These are phyloP conservation scores for Drosophila planitibia DNA, from an alignment of 2,888 invertebrate species.

Conservation along the genomic window DNA sequence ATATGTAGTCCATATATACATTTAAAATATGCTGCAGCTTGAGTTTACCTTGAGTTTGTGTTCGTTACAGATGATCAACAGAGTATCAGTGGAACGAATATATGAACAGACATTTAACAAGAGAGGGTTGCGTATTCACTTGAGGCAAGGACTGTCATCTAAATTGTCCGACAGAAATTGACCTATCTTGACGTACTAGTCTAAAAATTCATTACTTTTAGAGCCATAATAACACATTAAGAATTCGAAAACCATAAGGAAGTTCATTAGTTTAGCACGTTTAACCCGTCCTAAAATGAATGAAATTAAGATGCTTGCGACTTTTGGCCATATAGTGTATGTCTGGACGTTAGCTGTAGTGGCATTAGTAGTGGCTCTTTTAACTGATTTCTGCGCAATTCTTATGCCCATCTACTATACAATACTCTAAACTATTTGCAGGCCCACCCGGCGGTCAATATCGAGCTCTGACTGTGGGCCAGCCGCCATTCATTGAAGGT, in stretches of 20 bases:
- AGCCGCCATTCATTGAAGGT: constrained; percentile 89
- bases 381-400: not conserved
- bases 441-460: constrained; percentile 89
- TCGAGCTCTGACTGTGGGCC: constrained; percentile 90
- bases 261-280: not conserved
- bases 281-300: not conserved
- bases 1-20: constrained; percentile 7
- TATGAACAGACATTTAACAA: not conserved
- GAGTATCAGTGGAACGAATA: constrained; percentile 1
- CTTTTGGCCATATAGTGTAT: not conserved
- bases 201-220: not conserved
- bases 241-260: not conserved
- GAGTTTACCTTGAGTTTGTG: constrained; percentile 11
- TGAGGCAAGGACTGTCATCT: not conserved
- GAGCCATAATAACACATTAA: not conserved
- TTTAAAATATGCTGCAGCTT: constrained; percentile 17
- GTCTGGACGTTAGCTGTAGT: not conserved
- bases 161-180: not conserved
- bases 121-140: not conserved
- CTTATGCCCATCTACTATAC: not conserved
- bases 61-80: not conserved
- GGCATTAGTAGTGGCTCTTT: not conserved
- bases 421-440: constrained; percentile 58
- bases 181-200: not conserved
- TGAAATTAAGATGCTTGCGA: not conserved